Percentiles rank a stretch among this genome's conserved stretches.
phyloP scores from a whole-genome alignment of 2,113 vertebrate species.

The Dasyurus viverrinus region DNA sequence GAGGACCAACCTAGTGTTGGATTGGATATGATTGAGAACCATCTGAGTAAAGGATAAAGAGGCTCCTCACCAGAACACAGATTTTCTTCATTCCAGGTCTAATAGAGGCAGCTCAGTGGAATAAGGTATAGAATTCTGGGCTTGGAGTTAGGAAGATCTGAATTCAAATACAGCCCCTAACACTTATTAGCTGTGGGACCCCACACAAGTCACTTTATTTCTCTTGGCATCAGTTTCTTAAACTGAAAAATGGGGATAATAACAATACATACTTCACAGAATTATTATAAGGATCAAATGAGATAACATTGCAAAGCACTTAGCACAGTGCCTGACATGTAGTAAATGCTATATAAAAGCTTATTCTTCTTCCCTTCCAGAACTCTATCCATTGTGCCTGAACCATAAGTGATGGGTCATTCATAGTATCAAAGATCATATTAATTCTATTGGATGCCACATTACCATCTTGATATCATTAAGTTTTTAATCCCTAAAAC shows the following conservation, averaged over 20 bases:
- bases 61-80: neutral
- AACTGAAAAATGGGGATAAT: neutral
- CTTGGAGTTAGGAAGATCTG: too few species aligned
- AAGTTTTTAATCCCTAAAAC: neutral
- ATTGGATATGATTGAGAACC: neutral
- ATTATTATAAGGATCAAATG: neutral
- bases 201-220: too few species aligned
- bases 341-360: neutral
- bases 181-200: too few species aligned
- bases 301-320: neutral
- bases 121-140: too few species aligned
- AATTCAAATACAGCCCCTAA: too few species aligned
- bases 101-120: too few species aligned
- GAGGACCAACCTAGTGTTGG: neutral
- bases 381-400: neutral
- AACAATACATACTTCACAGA: neutral
- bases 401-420: neutral
- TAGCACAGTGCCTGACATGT: neutral
- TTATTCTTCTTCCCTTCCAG: neutral
- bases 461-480: neutral
- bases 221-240: neutral
- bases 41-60: neutral
- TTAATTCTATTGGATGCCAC: neutral
- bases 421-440: neutral
- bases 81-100: too few species aligned